These are phyloP conservation scores for Planiliza haematocheilus DNA, from an alignment of 2,113 vertebrate species.

Conservation along the genomic window DNA sequence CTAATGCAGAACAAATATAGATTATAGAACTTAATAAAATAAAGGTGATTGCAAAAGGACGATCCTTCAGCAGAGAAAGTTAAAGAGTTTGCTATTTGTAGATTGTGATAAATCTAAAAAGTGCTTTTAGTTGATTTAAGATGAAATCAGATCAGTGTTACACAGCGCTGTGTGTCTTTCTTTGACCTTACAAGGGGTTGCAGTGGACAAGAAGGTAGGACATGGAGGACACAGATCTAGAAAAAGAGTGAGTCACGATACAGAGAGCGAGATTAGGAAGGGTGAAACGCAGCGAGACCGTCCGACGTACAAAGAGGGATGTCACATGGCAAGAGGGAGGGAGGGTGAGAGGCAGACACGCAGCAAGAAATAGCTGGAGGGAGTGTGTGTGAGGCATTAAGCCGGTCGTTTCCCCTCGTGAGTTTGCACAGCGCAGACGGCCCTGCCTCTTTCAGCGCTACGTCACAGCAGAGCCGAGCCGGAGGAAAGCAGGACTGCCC, in stretches of 20 bases:
- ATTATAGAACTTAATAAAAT: no score
- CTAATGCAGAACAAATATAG: no score
- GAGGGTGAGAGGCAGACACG: conserved; percentile 46
- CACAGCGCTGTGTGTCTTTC: not conserved
- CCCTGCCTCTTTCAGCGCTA: conserved; percentile 62
- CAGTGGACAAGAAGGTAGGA: conserved; percentile 21
- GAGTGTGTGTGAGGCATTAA: conserved; percentile 27
- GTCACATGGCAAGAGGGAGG: conserved; percentile 49
- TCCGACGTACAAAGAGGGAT: conserved; percentile 25
- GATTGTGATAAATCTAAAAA: no score
- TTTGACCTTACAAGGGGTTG: not conserved
- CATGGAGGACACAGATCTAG: not conserved
- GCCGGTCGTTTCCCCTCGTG: conserved; percentile 52
- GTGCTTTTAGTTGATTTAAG: no score
- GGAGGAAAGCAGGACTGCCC: conserved; percentile 59
- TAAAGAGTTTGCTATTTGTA: no score
- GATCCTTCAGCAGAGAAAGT: no score
- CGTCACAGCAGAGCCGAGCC: conserved; percentile 67
- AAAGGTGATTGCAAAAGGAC: no score
- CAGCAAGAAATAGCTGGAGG: conserved; percentile 52
- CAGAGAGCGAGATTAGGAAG: conserved; percentile 24
- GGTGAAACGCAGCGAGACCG: conserved; percentile 1
- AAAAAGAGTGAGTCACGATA: conserved; percentile 61
- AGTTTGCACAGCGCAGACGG: conserved; percentile 62
- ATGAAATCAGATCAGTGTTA: not conserved